Base-by-base conservation (phyloP, 2,888 invertebrate genomes). In the Caenorhabditis wallacei region DNA sequence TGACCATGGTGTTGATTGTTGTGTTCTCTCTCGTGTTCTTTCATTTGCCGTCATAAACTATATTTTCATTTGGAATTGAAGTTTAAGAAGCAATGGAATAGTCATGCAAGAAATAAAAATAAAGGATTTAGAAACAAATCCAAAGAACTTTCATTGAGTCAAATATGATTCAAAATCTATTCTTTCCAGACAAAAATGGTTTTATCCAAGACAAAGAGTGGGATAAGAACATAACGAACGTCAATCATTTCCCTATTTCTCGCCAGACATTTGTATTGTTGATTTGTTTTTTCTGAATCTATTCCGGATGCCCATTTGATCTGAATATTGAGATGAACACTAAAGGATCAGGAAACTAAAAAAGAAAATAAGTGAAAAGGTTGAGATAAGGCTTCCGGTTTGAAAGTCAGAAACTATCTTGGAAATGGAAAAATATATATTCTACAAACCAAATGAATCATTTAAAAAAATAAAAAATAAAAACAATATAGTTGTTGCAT, bases 331-430 rank as follows among this genome's bases (percentile, higher is more conserved):
- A 75, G 56, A 66, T 57, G 57, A 75, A 18, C 75, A 75, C 51
- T 75, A 75, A 59, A 68, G 51, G 66, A 75, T 75, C 75, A 51
- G 66, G 75, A 68, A 66, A 46, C 72, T 64, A 66, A 43, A 48
- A 18, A 35, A 4, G 7, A 40, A 40, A 40, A 40, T 40, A 5
- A 4, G 10, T 22, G 40, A 26, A 74, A 74, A 74, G 74, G 74
- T 74, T 66, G 64, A 63, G 74, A 56, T 54, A 26, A 46, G 75
- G 75, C 75, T 75, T 75, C 75, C 64, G 35, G 56, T n/a, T 22
- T 7, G 26, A 43, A 30, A 70, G 46, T 57, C 57, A 72, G 72
- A 72, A 74, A 74, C 74, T 48, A 16, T 74, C 46, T 56, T 64
- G 48, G 48, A 74, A 53, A 11, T 0, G 13, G n/a, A 26, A 20